Evolutionary conservation across 1,140 invertebrate genomes (phyloP).

Genomic region (Leptonema lineaticorne): DNA sequence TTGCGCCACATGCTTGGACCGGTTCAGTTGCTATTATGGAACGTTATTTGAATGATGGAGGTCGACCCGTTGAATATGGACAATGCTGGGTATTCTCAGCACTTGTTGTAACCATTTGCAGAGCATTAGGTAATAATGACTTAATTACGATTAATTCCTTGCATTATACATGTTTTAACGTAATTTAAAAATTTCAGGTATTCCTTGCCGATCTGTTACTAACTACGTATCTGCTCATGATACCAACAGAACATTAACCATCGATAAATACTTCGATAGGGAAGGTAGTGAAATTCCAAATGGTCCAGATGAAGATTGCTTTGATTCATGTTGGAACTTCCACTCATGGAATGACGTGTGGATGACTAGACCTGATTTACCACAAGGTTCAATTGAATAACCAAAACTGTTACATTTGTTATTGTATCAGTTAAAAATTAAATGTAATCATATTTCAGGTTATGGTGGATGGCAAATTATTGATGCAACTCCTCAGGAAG

Average conservation of each 20-base stretch:
- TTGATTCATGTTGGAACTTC: constrained; percentile 74
- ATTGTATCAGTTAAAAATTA: neutral
- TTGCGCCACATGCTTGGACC: constrained; percentile 67
- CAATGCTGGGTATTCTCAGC: constrained; percentile 84
- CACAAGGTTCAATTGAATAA: constrained; percentile 50
- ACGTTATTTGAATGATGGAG: constrained; percentile 63
- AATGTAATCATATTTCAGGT: constrained; percentile 48
- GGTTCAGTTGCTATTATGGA: constrained; percentile 70
- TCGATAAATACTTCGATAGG: constrained; percentile 68
- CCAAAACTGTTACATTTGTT: neutral
- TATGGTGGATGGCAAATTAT: constrained; percentile 81
- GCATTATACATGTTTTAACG: neutral
- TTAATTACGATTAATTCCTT: neutral
- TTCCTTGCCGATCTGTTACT: constrained; percentile 72
- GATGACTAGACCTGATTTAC: constrained; percentile 76
- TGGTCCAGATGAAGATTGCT: constrained; percentile 61
- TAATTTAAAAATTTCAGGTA: constrained; percentile 53
- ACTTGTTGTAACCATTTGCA: constrained; percentile 66
- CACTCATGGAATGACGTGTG: constrained; percentile 86
- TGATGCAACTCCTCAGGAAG: constrained; percentile 77
- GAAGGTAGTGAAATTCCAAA: constrained; percentile 64
- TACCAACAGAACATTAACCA: constrained; percentile 68
- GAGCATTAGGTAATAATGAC: constrained; percentile 56
- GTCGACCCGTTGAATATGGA: constrained; percentile 72
- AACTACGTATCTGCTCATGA: constrained; percentile 81